Evolutionary conservation across 2,113 vertebrate species (phyloP).

Genomic region (Hypocryptadius cinnamomeus): DNA sequence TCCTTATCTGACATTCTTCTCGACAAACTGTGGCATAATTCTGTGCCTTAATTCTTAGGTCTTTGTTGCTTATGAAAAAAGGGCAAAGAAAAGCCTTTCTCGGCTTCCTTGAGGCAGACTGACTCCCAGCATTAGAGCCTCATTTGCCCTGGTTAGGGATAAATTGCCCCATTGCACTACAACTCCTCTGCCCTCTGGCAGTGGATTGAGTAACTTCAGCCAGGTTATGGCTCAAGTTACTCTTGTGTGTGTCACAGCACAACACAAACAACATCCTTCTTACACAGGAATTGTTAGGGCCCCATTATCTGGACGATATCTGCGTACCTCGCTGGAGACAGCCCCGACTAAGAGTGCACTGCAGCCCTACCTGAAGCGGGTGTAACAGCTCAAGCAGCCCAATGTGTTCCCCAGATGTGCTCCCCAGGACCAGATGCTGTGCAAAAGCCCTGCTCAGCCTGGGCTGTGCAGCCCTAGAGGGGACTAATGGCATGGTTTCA

Average conservation of each 20-base stretch:
- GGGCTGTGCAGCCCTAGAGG: not conserved
- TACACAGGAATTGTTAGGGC: not conserved
- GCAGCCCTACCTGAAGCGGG: not conserved
- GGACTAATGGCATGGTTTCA: not conserved
- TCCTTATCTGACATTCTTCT: conserved; percentile 17
- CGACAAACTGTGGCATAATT: conserved; percentile 9
- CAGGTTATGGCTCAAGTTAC: not conserved
- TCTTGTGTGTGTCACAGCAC: not conserved
- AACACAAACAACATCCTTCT: not conserved
- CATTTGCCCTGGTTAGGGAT: not conserved
- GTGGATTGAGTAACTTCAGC: not conserved
- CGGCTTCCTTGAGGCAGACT: not conserved
- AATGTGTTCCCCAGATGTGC: conserved; percentile 59
- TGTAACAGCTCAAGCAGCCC: not conserved
- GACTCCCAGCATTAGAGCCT: not conserved
- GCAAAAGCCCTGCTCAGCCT: not conserved
- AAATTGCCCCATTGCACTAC: not conserved
- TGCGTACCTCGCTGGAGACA: not conserved
- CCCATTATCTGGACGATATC: not conserved
- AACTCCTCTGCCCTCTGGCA: not conserved
- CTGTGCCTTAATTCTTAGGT: not conserved
- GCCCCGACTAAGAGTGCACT: not conserved
- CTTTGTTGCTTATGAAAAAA: not conserved
- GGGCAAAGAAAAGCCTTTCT: not conserved
- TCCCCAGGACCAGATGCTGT: not conserved